Percentiles rank a stretch among this genome's conserved stretches.
Conservation (phyloP, 2,797 vertebrate species). For the Antrozous pallidus region DNA sequence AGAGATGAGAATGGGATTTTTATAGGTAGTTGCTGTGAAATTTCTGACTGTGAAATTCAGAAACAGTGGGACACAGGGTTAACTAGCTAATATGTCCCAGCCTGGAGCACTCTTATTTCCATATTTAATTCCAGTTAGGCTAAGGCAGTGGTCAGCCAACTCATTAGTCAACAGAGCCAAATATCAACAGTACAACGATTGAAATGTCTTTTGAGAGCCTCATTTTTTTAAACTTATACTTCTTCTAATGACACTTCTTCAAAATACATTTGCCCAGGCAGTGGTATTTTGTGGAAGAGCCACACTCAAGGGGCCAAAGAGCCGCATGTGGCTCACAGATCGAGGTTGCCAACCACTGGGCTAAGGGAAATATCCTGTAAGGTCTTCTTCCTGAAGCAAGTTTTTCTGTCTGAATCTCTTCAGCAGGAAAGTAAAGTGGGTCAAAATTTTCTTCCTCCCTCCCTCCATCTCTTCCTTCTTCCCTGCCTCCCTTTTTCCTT, state of each 20-base stretch:
- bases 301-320: no score
- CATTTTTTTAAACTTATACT: no score
- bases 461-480: fast-evolving
- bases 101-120: not conserved
- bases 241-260: no score
- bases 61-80: not conserved
- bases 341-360: no score
- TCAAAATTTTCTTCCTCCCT: not conserved
- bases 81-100: not conserved
- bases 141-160: no score
- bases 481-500: no score
- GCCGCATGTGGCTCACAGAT: no score
- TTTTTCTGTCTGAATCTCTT: not conserved
- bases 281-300: no score
- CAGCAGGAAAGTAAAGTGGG: not conserved
- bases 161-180: no score
- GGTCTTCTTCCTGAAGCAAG: not conserved
- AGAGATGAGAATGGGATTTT: not conserved
- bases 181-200: no score
- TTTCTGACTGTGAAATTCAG: not conserved
- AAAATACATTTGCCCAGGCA: no score
- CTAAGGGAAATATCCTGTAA: not conserved
- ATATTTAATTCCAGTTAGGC: not conserved
- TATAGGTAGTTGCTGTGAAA: not conserved
- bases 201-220: no score